A percentile compares a stretch with the other conserved stretches of the same genome.
Evolutionary conservation across 1,140 invertebrate genomes (phyloP).

Genomic region (Ceratina japonica): DNA sequence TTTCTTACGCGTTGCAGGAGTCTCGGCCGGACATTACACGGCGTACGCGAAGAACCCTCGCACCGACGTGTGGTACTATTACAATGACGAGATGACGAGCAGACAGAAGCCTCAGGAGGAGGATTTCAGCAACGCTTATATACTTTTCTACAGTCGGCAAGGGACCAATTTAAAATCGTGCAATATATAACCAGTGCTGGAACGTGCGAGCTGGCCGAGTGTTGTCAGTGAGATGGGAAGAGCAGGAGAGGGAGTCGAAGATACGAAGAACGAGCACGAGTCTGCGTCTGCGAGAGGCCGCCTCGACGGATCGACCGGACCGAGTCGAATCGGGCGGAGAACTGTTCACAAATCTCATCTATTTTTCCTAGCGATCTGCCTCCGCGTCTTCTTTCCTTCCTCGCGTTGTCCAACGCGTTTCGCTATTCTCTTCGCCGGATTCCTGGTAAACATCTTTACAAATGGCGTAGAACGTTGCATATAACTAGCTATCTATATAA

Average conservation of each 20-base stretch:
- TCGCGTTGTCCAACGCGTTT: neutral
- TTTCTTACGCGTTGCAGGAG: slow-evolving; percentile 76
- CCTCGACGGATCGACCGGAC: slow-evolving; percentile 11
- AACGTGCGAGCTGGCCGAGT: slow-evolving; percentile 47
- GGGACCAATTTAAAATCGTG: slow-evolving; percentile 78
- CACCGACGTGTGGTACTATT: slow-evolving; percentile 84
- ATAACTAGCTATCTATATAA: too few relatives aligned
- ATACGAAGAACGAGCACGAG: neutral
- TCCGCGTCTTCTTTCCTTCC: slow-evolving; percentile 14
- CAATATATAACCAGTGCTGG: slow-evolving; percentile 74
- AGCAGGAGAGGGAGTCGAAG: slow-evolving; percentile 14
- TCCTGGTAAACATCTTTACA: neutral
- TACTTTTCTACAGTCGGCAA: slow-evolving; percentile 85
- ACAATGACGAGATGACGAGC: slow-evolving; percentile 84
- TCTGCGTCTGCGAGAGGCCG: slow-evolving; percentile 24
- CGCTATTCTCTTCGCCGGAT: neutral
- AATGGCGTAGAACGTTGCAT: neutral
- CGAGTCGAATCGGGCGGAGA: slow-evolving; percentile 13
- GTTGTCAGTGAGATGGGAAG: slow-evolving; percentile 38
- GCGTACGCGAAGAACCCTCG: slow-evolving; percentile 84
- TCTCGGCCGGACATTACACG: slow-evolving; percentile 86
- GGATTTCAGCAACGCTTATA: slow-evolving; percentile 85
- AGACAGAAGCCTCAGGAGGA: slow-evolving; percentile 82
- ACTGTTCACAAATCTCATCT: slow-evolving; percentile 27
- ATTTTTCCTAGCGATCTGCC: slow-evolving; percentile 27